These are phyloP conservation scores for Entelurus aequoreus DNA, from an alignment of 2,113 vertebrate genomes.

Conservation along the genomic window DNA sequence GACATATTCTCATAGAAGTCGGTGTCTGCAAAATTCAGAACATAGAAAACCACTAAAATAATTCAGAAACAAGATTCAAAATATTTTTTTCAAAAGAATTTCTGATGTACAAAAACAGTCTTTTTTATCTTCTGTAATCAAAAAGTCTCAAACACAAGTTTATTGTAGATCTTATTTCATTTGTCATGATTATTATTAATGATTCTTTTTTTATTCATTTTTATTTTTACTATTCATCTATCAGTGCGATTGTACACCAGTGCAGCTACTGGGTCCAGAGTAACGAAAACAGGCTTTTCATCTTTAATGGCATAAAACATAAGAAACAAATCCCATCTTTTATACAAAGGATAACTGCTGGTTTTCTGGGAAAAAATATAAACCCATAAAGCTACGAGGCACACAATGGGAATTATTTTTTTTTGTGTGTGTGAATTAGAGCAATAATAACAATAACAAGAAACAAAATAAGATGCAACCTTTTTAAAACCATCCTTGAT, in stretches of 20 bases:
- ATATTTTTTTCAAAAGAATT: conserved; percentile 92
- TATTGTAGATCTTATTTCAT: conserved; percentile 79
- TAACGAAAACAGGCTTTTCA: conserved; percentile 87
- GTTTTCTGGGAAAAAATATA: conserved; percentile 86
- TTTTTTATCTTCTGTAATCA: conserved; percentile 78
- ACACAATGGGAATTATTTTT: conserved; percentile 87
- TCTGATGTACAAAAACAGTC: conserved; percentile 98
- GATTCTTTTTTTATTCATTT: conserved; percentile 44
- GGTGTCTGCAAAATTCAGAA: conserved; percentile 74
- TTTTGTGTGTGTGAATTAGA: conserved; percentile 57
- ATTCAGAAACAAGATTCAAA: conserved; percentile 99
- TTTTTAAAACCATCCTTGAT: conserved; percentile 45
- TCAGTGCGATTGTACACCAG: conserved; percentile 99
- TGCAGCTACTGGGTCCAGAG: conserved; percentile 95
- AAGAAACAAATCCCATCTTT: conserved; percentile 84
- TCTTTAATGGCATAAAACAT: conserved; percentile 91
- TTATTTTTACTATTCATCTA: conserved; percentile 53
- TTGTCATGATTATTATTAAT: conserved; percentile 67
- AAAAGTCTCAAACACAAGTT: conserved; percentile 85
- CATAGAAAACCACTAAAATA: conserved; percentile 99
- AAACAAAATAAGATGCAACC: conserved; percentile 76
- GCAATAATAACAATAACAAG: conserved; percentile 55
- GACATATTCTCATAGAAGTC: conserved; percentile 77
- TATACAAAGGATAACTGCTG: conserved; percentile 99
- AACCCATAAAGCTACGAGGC: conserved; percentile 99